Conservation (phyloP, 2,797 vertebrate genomes). For the Falco rusticolus region DNA sequence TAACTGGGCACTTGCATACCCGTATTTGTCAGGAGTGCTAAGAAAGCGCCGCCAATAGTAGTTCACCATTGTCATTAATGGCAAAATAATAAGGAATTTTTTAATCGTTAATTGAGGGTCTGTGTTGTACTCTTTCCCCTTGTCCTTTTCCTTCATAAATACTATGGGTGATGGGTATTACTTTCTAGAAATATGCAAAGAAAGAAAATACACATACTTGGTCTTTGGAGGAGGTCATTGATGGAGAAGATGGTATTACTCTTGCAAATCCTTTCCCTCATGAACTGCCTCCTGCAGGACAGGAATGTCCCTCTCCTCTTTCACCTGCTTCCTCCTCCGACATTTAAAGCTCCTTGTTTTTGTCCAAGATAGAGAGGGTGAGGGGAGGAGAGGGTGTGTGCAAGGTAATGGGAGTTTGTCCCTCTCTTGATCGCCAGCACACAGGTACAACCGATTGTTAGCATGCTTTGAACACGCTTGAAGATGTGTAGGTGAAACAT, state of each 20-base stretch:
- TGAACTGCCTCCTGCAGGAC: not conserved
- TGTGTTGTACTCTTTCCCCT: not conserved
- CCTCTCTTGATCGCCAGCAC: not conserved
- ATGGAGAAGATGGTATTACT: not conserved
- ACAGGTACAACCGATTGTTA: not conserved
- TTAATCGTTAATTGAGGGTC: not conserved
- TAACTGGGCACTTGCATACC: not conserved
- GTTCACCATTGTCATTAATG: not conserved
- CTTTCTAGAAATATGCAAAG: not conserved
- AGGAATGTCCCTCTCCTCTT: not conserved
- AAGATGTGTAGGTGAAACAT: fast-evolving
- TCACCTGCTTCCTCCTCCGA: not conserved
- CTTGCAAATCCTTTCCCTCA: not conserved
- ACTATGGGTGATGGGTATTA: not conserved
- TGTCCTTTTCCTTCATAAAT: not conserved
- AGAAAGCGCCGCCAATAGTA: not conserved
- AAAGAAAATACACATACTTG: not conserved
- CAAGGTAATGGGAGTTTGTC: not conserved
- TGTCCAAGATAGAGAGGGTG: not conserved
- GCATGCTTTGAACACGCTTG: not conserved
- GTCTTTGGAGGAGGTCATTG: not conserved
- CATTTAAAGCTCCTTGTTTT: not conserved
- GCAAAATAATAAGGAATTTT: not conserved
- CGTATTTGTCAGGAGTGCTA: not conserved
- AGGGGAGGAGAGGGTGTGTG: not conserved